Evolutionary conservation across 2,113 vertebrate species (phyloP), one percentile per base, ranked within the genome.

Genomic region (Myotis davidii): DNA sequence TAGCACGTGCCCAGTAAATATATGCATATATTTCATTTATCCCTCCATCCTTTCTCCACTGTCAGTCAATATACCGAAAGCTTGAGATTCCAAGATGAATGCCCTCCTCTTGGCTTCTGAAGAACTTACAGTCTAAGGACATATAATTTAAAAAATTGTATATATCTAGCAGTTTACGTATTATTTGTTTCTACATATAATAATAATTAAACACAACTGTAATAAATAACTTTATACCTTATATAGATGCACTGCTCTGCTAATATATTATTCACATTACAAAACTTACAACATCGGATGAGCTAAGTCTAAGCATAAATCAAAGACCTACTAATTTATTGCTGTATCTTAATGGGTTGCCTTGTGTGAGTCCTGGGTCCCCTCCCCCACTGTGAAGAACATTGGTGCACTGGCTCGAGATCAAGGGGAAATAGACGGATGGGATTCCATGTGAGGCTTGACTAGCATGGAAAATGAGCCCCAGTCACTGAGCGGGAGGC

Each of bases 141-240:
- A 45, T 32, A 9, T 12, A 29, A n/a, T 37, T 54, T 45, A 27
- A 61, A 61, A 61, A 61, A 27, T 52, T 65, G 32, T 25, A 92
- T 88, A 14, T 90, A 61, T 73, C 52, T 69, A 42, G 39, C 42
- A 50, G 34, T 73, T 94, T 93, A n/a, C 48, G 8, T 48, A 42
- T 83, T 85, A 73, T 45, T 79, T 72, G 25, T 69, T 77, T 92
- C 67, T 90, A 32, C 21, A 32, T 56, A 69, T 0, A 64, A 37
- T 82, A 69, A 37, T 81, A 91, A 77, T 78, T 82, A 90, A 85
- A 50, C 34, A 87, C 50, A 88, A 34, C 70, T 69, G 12, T 14
- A 69, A 52, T 50, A 82, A 18, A 56, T 72, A 85, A 92, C n/a
- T 73, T 94, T 69, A 67, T 74, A 88, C 90, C 90, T 95, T 72